Evolutionary conservation across 2,888 invertebrate genomes (phyloP).

Genomic region (Eledone cirrhosa): DNA sequence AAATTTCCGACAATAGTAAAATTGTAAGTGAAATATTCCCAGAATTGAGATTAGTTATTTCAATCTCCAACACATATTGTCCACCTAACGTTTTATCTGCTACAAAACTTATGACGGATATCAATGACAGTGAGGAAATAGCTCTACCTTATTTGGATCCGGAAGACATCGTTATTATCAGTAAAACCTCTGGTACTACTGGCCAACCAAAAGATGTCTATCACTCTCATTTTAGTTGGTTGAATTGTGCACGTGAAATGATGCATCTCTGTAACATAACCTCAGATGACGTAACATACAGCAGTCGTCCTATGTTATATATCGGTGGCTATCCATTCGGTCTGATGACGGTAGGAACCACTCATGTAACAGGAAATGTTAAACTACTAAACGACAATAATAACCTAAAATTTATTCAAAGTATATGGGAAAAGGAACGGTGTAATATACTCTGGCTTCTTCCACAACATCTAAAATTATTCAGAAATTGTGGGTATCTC

Average conservation of each 20-base stretch:
- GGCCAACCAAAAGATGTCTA: neutral
- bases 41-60: neutral
- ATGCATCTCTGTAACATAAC: no score
- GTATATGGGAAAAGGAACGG: neutral
- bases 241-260: neutral
- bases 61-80: neutral
- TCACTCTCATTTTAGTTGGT: neutral
- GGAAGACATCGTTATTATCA: neutral
- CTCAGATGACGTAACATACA: neutral
- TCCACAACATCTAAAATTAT: neutral
- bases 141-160: neutral
- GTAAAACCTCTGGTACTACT: neutral
- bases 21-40: neutral
- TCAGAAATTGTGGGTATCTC: neutral
- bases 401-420: neutral
- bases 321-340: neutral
- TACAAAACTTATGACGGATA: neutral
- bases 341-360: neutral
- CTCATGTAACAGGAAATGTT: neutral
- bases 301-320: neutral
- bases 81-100: neutral
- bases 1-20: neutral
- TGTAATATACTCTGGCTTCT: neutral
- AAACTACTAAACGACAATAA: neutral
- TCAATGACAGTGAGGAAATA: neutral